phyloP scores from a whole-genome alignment of 2,113 vertebrate species.

The Butorides virescens region DNA sequence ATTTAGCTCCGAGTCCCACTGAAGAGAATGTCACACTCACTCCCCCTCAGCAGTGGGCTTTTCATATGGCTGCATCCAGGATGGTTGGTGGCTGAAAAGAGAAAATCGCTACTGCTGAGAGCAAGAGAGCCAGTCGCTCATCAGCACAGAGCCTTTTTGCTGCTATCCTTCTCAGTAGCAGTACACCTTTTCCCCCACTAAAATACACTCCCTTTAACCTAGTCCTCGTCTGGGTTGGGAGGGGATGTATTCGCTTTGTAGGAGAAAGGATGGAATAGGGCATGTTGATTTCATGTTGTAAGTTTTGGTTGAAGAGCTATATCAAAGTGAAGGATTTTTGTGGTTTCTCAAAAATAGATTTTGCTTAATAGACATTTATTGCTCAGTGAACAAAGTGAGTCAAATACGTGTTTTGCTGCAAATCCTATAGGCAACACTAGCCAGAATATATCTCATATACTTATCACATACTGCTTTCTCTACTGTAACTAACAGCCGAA shows the following conservation, averaged over 20 bases:
- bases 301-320: neutral
- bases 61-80: constrained; percentile 34
- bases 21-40: constrained; percentile 53
- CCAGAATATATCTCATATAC: neutral
- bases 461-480: neutral
- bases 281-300: neutral
- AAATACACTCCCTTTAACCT: neutral
- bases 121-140: neutral
- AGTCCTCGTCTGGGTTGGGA: neutral
- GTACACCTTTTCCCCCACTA: neutral
- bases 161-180: neutral
- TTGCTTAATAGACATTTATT: neutral
- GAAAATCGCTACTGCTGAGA: neutral
- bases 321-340: neutral
- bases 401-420: neutral
- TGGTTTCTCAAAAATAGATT: neutral
- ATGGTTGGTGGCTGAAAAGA: constrained; percentile 17
- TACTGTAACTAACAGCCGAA: neutral
- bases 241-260: neutral
- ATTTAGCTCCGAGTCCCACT: constrained; percentile 43
- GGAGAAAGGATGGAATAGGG: neutral
- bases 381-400: neutral
- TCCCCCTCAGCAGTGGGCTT: constrained; percentile 64
- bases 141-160: neutral
- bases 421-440: neutral